Base-by-base conservation (phyloP, 1,140 invertebrate species). In the Lepidurus packardi region DNA sequence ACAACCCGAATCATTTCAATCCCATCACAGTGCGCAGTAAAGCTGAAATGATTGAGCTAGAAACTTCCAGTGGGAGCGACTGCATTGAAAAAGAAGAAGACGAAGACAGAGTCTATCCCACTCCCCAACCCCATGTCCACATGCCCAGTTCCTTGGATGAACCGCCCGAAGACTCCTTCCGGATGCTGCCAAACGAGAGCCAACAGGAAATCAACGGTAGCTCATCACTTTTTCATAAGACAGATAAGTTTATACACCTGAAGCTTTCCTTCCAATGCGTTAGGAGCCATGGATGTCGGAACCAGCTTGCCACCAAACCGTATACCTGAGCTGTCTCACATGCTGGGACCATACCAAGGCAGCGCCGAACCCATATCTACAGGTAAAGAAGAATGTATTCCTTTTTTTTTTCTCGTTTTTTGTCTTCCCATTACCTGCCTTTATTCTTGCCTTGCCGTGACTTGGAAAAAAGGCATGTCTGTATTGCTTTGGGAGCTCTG, bases 11-110 rank as follows among this genome's bases (percentile, higher is more conserved):
- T 21, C 53, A 65, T 65, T 65, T 11, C 13, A 65, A 65, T n/a
- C n/a, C 53, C 8, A 65, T 65, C 21, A 65, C 53, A n/a, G 53
- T 65, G 53, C 53, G 53, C 53, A 65, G 53, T 21, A 65, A 65
- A 65, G 53, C 53, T 7, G 53, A 65, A 65, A 65, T 65, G 53
- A 65, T 65, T 7, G 53, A 65, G 21, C 21, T 65, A 65, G 53
- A 65, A 21, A 65, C 53, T 1, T 65, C 53, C 53, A 65, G 53
- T 65, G 53, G 53, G 4, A 65, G 53, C 21, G 53, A 65, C 6
- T 65, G 53, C 53, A 21, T 65, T n/a, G 53, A 65, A 16, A 65
- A 65, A 65, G 53, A 65, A 65, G 53, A 65, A 13, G 53, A 65
- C 21, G 53, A 65, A n/a, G 53, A 16, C n/a, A 65, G 21, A 65